Evolutionary conservation across 2,797 vertebrate species (phyloP).

Genomic region (Neosalanx taihuensis): DNA sequence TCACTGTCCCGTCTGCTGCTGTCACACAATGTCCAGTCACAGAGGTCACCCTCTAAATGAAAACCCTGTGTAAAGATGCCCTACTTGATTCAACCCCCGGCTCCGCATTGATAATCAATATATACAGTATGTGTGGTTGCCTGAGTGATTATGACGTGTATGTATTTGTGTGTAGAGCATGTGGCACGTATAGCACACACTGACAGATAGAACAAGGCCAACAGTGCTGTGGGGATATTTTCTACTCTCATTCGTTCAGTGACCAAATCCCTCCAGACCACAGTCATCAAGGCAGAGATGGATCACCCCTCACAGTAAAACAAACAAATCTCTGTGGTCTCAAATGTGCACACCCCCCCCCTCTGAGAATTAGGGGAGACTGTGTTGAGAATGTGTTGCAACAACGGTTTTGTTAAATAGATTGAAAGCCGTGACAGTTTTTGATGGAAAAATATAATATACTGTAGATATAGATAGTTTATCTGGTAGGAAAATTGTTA

Average conservation of each 20-base stretch:
- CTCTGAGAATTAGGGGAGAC: background rate
- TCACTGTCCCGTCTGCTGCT: slow-evolving; percentile 30
- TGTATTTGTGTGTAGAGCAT: background rate
- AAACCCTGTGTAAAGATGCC: too few species aligned
- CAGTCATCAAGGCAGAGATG: slow-evolving; percentile 39
- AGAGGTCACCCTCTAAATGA: too few species aligned
- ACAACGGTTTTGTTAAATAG: too few species aligned
- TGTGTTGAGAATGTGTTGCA: too few species aligned
- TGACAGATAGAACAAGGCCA: slow-evolving; percentile 47
- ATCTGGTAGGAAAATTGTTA: too few species aligned
- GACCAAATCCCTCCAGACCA: slow-evolving; percentile 43
- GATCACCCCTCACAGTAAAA: slow-evolving; percentile 55
- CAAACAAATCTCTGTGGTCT: slow-evolving; percentile 23
- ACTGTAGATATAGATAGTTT: too few species aligned
- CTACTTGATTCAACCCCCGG: too few species aligned
- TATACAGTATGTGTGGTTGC: too few species aligned
- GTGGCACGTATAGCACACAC: slow-evolving; percentile 2
- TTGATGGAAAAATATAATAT: too few species aligned
- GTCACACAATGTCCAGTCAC: background rate
- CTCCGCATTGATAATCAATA: too few species aligned
- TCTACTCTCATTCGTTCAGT: slow-evolving; percentile 29
- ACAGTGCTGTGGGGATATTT: slow-evolving; percentile 45
- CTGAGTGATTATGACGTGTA: background rate
- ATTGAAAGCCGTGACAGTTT: too few species aligned
- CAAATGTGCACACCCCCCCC: background rate